A percentile compares a stretch with the other conserved stretches of the same genome.
Evolutionary conservation across 92 coral and sea anemone species (phyloP).

Genomic region (Bergia puertoricense): DNA sequence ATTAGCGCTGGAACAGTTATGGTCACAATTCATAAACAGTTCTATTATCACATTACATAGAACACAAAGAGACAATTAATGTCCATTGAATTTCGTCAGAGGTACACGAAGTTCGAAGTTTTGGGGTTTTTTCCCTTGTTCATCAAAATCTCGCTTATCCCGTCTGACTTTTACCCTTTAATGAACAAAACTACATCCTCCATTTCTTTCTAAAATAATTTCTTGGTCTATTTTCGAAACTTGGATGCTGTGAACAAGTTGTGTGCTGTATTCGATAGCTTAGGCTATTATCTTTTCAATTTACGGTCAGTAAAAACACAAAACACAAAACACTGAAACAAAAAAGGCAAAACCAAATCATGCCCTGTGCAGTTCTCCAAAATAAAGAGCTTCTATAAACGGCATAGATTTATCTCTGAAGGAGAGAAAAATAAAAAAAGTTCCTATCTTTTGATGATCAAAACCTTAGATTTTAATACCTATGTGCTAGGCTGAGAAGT

Average conservation of each 20-base stretch:
- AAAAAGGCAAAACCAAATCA: not conserved
- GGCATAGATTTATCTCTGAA: not conserved
- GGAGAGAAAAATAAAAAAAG: not conserved
- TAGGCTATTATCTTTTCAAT: not conserved
- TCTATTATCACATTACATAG: constrained; percentile 26
- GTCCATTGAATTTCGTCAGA: not conserved
- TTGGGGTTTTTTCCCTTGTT: not conserved
- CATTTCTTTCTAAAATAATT: not conserved
- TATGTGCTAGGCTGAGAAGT: not conserved
- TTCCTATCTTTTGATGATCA: not conserved
- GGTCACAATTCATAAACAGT: constrained; percentile 2
- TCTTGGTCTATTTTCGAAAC: not conserved
- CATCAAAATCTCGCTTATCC: not conserved
- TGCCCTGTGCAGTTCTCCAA: not conserved
- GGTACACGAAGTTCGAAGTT: not conserved
- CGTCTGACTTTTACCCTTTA: not conserved
- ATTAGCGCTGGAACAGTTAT: not conserved
- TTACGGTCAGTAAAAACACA: not conserved
- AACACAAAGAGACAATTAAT: constrained; percentile 39
- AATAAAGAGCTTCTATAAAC: not conserved
- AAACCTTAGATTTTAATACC: not conserved
- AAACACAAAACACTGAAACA: not conserved
- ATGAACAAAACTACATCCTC: not conserved
- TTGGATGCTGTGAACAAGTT: not conserved
- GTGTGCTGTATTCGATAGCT: not conserved